Evolutionary conservation across 2,113 vertebrate species (phyloP).

Genomic region (Mustela nigripes): DNA sequence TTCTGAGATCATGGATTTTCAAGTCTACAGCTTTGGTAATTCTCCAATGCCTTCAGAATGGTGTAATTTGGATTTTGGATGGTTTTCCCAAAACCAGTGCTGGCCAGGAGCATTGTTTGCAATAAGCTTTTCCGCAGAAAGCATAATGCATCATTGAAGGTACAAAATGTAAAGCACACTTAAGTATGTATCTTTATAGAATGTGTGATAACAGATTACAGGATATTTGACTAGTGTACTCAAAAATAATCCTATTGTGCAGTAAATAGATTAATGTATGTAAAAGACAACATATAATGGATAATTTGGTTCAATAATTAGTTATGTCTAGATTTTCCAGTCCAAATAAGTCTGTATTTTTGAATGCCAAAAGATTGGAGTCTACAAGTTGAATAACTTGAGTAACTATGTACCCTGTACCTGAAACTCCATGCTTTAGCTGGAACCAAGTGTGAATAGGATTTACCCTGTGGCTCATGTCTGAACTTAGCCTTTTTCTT

Average conservation of each 20-base stretch:
- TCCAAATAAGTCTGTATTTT: neutral
- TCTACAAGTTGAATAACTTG: neutral
- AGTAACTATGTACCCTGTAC: neutral
- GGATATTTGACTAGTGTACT: neutral
- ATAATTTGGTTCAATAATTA: neutral
- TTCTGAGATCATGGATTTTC: neutral
- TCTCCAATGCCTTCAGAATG: neutral
- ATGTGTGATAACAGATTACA: neutral
- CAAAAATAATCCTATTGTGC: neutral
- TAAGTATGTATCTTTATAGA: neutral
- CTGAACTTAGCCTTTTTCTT: slow-evolving; percentile 23
- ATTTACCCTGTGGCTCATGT: neutral
- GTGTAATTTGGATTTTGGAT: neutral
- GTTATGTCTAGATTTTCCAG: neutral
- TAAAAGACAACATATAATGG: neutral
- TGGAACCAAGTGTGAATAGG: neutral
- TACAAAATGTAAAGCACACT: neutral
- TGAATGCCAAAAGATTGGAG: neutral
- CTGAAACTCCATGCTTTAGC: neutral
- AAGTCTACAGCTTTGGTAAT: neutral
- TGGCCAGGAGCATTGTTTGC: neutral
- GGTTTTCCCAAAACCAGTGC: neutral
- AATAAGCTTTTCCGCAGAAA: neutral
- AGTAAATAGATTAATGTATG: neutral
- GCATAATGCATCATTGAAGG: neutral